Conservation (phyloP, 2,797 vertebrate genomes). For the Mus minutoides region DNA sequence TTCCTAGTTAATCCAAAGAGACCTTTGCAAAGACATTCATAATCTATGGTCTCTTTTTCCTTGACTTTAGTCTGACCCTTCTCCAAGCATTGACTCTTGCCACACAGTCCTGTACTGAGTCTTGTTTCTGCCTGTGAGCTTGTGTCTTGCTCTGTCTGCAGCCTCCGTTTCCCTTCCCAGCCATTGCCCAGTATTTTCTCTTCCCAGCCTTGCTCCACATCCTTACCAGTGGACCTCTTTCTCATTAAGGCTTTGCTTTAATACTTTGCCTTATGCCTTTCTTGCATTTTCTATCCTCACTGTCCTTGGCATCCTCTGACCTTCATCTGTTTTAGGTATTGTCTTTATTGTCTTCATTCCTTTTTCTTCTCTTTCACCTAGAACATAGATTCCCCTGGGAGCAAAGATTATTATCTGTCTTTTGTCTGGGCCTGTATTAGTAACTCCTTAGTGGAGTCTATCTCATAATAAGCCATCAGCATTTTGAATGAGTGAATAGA, state of each 20-base stretch:
- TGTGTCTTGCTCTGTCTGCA: too few species aligned
- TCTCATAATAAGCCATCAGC: conserved; percentile 17
- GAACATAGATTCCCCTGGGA: not conserved
- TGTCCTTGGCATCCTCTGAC: not conserved
- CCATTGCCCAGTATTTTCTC: not conserved
- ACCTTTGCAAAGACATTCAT: not conserved
- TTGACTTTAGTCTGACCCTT: not conserved
- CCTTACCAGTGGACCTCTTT: not conserved
- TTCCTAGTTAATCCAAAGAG: not conserved
- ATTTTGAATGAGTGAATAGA: not conserved
- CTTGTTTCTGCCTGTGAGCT: rapidly evolving
- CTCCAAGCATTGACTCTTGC: not conserved
- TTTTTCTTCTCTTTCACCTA: not conserved
- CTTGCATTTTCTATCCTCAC: not conserved
- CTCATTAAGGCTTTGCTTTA: not conserved
- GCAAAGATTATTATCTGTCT: conserved; percentile 30
- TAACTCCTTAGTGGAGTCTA: conserved; percentile 17
- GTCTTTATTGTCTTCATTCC: conserved; percentile 40
- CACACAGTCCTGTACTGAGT: too few species aligned
- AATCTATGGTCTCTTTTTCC: not conserved
- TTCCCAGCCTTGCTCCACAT: not conserved
- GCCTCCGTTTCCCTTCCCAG: not conserved
- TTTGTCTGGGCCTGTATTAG: not conserved
- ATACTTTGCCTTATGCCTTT: too few species aligned
- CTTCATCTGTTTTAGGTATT: not conserved